Percentiles rank a stretch among this genome's conserved stretches.
Conservation (phyloP, 2,797 vertebrate species). For the Tadarida brasiliensis region DNA sequence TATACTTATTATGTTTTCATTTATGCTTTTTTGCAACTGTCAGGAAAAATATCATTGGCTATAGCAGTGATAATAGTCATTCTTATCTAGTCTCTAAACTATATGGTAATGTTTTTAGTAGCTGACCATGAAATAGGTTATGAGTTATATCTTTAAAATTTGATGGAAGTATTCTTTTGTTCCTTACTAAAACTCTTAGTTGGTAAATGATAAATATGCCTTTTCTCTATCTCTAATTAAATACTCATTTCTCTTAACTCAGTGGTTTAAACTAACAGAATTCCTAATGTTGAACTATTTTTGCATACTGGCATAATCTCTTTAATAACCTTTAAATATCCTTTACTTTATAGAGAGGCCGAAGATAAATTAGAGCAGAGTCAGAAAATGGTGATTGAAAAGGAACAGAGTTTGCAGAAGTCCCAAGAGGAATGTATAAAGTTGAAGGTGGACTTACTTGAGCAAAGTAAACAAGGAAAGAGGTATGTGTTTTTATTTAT, state of each 20-base stretch:
- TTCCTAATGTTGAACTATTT: slow-evolving; percentile 36
- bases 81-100: slow-evolving; percentile 35
- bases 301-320: slow-evolving; percentile 16
- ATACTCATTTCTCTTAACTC: slow-evolving; percentile 65
- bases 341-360: slow-evolving; percentile 87
- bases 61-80: slow-evolving; percentile 13
- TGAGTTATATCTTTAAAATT: slow-evolving; percentile 46
- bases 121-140: slow-evolving; percentile 40
- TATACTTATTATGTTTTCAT: slow-evolving; percentile 39
- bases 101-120: neutral
- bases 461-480: slow-evolving; percentile 89
- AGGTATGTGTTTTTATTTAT: slow-evolving; percentile 89
- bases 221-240: slow-evolving; percentile 7
- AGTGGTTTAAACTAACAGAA: slow-evolving; percentile 42
- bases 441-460: slow-evolving; percentile 91
- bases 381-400: slow-evolving; percentile 89
- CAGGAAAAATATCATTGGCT: slow-evolving; percentile 15
- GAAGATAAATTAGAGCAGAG: slow-evolving; percentile 91
- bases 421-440: slow-evolving; percentile 89
- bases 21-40: slow-evolving; percentile 49
- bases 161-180: slow-evolving; percentile 52
- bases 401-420: slow-evolving; percentile 88
- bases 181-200: slow-evolving; percentile 24
- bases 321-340: slow-evolving; percentile 48
- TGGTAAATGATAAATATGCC: neutral